Evolutionary conservation across 2,888 invertebrate genomes (phyloP).

Genomic region (Muscina levida): DNA sequence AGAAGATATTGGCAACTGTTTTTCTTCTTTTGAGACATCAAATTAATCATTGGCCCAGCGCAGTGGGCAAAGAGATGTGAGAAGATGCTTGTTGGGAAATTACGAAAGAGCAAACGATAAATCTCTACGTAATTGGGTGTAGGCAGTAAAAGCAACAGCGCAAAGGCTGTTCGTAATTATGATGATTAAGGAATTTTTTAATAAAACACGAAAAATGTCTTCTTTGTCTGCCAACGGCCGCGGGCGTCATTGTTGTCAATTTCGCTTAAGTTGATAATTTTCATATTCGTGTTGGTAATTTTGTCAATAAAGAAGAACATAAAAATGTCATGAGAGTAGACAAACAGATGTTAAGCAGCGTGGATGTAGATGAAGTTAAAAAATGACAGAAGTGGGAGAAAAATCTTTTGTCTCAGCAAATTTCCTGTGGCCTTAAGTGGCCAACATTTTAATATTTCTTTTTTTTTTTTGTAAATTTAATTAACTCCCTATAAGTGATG

Average conservation of each 20-base stretch:
- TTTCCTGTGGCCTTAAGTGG: too few relatives aligned
- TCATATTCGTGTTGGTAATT: background rate
- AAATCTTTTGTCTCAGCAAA: too few relatives aligned
- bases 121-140: background rate
- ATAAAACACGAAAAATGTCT: conserved; percentile 15
- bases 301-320: background rate
- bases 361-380: too few relatives aligned
- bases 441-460: too few relatives aligned
- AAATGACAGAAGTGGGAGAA: too few relatives aligned
- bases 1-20: background rate
- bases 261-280: conserved; percentile 14
- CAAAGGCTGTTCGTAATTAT: conserved; percentile 24
- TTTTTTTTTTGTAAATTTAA: too few relatives aligned
- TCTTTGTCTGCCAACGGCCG: background rate
- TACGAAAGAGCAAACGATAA: background rate
- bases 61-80: background rate
- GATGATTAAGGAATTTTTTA: conserved; percentile 12
- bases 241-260: conserved; percentile 10
- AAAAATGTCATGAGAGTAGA: background rate
- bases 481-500: too few relatives aligned
- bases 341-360: background rate
- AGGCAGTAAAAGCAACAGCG: background rate
- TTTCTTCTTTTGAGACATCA: background rate
- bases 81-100: too few relatives aligned
- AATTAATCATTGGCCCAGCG: conserved; percentile 5